phyloP scores from a whole-genome alignment of 2,888 invertebrate species.

The Masnerella sp. region DNA sequence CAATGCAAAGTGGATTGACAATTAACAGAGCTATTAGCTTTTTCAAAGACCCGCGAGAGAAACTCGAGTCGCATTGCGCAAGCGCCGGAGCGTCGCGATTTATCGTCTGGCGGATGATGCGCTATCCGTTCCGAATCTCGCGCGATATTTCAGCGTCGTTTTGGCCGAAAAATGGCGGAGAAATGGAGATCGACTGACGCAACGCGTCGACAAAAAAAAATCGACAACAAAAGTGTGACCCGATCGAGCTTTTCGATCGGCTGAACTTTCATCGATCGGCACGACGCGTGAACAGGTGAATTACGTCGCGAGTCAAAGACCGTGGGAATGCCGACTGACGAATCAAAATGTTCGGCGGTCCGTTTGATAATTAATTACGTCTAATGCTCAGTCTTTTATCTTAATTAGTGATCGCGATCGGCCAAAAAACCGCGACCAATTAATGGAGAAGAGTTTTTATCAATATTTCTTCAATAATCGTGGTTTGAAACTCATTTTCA shows the following conservation, averaged over 20 bases:
- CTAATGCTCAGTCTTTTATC: slow-evolving; percentile 10
- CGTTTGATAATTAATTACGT: background rate
- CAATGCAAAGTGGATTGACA: slow-evolving; percentile 20
- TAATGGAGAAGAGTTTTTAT: too few species aligned
- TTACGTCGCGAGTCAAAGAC: slow-evolving; percentile 34
- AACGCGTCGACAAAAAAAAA: background rate
- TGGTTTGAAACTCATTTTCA: too few species aligned
- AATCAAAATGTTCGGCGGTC: slow-evolving; percentile 6
- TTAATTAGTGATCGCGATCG: background rate
- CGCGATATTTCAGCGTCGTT: slow-evolving; percentile 1
- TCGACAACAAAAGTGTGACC: slow-evolving; percentile 10
- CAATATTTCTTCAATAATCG: too few species aligned
- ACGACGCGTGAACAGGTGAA: slow-evolving; percentile 35
- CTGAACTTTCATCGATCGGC: slow-evolving; percentile 26
- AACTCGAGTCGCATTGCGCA: slow-evolving; percentile 18
- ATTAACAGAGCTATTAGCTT: slow-evolving; percentile 24
- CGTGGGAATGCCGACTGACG: slow-evolving; percentile 41
- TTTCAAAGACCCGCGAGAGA: slow-evolving; percentile 17
- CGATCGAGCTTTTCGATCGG: too few species aligned
- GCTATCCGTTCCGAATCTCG: background rate
- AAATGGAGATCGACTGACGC: background rate
- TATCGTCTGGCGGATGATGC: slow-evolving; percentile 4
- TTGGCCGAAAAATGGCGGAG: background rate
- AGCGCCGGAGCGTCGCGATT: background rate
- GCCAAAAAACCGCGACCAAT: background rate